Evolutionary conservation across 2,113 vertebrate species (phyloP).

Genomic region (Passer domesticus): DNA sequence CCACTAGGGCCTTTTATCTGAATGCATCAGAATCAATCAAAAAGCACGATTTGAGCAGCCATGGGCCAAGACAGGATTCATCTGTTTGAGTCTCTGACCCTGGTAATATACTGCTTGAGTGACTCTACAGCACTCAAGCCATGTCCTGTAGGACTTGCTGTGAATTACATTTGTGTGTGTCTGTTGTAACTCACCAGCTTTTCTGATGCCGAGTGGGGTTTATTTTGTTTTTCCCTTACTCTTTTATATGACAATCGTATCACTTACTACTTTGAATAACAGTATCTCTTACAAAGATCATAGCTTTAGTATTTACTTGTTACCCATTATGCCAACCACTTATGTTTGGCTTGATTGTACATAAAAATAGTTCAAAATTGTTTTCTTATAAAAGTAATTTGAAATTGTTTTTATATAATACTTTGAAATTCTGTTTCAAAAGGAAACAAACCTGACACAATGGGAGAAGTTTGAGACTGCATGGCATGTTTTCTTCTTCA

Average conservation of each 20-base stretch:
- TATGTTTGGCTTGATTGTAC: neutral
- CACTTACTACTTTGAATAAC: neutral
- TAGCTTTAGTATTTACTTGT: neutral
- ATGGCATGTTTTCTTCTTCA: neutral
- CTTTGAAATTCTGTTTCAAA: neutral
- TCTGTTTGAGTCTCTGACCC: neutral
- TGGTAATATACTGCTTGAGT: neutral
- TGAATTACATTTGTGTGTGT: neutral
- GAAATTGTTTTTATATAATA: neutral
- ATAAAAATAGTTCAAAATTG: neutral
- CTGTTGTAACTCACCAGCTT: neutral
- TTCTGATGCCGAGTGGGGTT: neutral
- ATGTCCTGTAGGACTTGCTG: neutral
- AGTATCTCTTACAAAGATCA: neutral
- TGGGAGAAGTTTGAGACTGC: neutral
- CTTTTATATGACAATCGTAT: neutral
- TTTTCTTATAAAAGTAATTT: neutral
- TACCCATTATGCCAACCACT: neutral
- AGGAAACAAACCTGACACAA: neutral
- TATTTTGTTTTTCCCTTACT: neutral
- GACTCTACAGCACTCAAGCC: neutral
- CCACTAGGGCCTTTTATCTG: constrained; percentile 31
- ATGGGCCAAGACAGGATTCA: neutral
- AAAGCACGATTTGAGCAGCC: constrained; percentile 34
- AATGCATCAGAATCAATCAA: constrained; percentile 48